phyloP scores from a whole-genome alignment of 2,888 invertebrate species.

The Eilema sororculum region DNA sequence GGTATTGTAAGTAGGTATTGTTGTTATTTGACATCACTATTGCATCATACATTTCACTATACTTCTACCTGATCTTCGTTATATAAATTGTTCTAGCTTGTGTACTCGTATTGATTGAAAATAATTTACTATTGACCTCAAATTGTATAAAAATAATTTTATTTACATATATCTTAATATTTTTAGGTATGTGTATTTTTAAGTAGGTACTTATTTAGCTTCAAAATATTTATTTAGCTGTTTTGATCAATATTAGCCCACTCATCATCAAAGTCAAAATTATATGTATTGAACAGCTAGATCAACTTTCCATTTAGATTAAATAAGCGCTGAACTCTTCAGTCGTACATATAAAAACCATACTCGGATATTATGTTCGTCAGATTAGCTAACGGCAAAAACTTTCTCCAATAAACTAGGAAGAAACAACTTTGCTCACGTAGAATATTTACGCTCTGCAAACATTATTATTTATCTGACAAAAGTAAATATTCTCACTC shows the following conservation, averaged over 20 bases:
- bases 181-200: too few relatives aligned
- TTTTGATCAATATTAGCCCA: background rate
- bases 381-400: background rate
- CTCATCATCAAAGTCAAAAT: background rate
- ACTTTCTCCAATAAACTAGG: background rate
- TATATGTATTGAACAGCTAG: background rate
- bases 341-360: background rate
- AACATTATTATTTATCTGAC: background rate
- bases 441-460: background rate
- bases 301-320: background rate
- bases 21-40: too few relatives aligned
- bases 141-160: too few relatives aligned
- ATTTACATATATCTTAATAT: too few relatives aligned
- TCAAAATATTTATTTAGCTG: background rate
- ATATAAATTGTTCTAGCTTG: too few relatives aligned
- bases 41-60: too few relatives aligned
- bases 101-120: too few relatives aligned
- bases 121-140: too few relatives aligned
- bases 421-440: slow-evolving; percentile 1
- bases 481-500: background rate
- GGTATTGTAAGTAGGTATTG: too few relatives aligned
- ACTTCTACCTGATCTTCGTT: too few relatives aligned
- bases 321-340: background rate
- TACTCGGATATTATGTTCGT: slow-evolving; percentile 4
- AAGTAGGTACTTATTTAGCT: background rate